Percentiles rank a stretch among this genome's conserved stretches.
Conservation (phyloP, 2,113 vertebrate species). For the Platysternon megacephalum region DNA sequence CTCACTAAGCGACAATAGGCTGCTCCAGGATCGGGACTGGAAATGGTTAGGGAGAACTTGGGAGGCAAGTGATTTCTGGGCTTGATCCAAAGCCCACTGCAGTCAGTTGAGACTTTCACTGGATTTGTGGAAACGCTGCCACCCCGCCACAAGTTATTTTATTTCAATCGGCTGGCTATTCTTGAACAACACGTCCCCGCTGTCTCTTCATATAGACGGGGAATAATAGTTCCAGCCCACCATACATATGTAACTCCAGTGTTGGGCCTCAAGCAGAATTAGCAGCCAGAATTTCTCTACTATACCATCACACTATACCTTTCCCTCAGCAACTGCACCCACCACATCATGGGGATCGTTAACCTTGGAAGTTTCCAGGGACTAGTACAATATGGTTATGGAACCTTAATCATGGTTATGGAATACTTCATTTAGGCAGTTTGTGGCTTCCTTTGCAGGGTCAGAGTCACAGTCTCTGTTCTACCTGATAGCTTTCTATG, state of each 20-base stretch:
- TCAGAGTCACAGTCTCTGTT: background rate
- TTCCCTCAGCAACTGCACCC: background rate
- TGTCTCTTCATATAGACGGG: background rate
- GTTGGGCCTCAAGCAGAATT: background rate
- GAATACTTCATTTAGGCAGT: background rate
- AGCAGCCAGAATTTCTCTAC: background rate
- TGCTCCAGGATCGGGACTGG: background rate
- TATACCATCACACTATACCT: background rate
- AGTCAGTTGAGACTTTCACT: background rate
- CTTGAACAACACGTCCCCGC: background rate
- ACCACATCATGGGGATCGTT: background rate
- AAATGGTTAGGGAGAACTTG: background rate
- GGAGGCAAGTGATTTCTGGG: background rate
- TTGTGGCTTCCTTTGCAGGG: background rate
- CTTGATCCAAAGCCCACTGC: background rate
- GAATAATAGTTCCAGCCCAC: background rate
- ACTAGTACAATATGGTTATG: no score
- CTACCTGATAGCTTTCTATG: background rate
- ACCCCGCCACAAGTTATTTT: background rate
- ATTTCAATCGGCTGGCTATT: background rate
- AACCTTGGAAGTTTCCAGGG: background rate
- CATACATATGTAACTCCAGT: background rate
- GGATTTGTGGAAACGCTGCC: background rate
- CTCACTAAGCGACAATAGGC: background rate
- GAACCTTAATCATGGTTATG: background rate